Evolutionary conservation across 2,797 vertebrate species (phyloP).

Genomic region (Calcarius lapponicus): DNA sequence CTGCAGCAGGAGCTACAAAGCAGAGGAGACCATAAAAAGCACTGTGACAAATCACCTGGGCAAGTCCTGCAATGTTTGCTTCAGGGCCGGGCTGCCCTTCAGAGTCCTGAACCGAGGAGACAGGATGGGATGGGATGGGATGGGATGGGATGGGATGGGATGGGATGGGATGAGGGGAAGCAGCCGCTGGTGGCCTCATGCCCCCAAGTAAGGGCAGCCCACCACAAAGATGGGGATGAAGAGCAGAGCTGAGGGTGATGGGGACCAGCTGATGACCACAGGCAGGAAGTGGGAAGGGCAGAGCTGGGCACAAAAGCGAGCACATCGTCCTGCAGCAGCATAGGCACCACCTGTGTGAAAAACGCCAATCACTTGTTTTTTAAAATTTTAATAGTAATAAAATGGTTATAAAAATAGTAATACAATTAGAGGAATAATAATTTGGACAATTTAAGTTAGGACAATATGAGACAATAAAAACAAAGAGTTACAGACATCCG

Average conservation of each 20-base stretch:
- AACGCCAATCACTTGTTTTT: no score
- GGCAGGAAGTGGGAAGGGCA: neutral
- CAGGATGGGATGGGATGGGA: no score
- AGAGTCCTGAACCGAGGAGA: neutral
- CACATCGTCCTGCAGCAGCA: neutral
- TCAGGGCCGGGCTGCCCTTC: neutral
- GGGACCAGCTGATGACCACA: neutral
- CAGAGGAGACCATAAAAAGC: neutral
- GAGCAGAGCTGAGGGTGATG: neutral
- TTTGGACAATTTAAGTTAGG: no score
- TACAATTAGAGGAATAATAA: no score
- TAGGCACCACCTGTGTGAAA: no score
- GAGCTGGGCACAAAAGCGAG: fast-evolving
- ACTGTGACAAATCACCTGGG: neutral
- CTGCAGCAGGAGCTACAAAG: neutral
- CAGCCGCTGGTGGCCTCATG: neutral
- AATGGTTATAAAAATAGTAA: no score
- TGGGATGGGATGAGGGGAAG: neutral
- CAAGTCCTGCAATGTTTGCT: neutral
- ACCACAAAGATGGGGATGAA: neutral
- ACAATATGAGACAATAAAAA: no score
- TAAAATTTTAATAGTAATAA: no score
- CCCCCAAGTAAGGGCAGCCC: neutral
- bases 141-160: no score
- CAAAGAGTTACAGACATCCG: no score